phyloP scores from a whole-genome alignment of 2,113 vertebrate genomes.

The Hippocampus comes region DNA sequence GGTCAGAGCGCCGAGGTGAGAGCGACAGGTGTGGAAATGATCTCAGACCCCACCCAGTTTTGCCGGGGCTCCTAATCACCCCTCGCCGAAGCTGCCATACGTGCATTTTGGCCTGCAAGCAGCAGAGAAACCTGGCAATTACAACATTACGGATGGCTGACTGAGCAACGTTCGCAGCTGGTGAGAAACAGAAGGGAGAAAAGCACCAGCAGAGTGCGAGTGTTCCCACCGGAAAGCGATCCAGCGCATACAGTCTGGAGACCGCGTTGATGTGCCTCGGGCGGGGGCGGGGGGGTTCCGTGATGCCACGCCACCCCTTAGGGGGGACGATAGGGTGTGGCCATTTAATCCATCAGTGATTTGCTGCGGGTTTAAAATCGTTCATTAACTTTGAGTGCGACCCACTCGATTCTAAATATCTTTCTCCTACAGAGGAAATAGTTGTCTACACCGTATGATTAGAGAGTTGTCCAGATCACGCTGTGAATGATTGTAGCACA shows the following conservation, averaged over 20 bases:
- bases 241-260: conserved; percentile 44
- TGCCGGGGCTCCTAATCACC: conserved; percentile 37
- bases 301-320: not conserved
- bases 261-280: conserved; percentile 5
- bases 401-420: not conserved
- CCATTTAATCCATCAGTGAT: conserved; percentile 9
- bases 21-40: conserved; percentile 72
- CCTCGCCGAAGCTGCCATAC: conserved; percentile 49
- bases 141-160: conserved; percentile 70
- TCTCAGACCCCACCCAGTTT: conserved; percentile 46
- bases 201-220: conserved; percentile 34
- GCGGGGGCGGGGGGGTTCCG: not conserved
- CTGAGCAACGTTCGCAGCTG: conserved; percentile 65
- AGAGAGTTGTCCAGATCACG: too few species aligned
- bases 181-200: conserved; percentile 44
- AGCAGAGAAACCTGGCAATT: conserved; percentile 63
- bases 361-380: not conserved
- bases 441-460: too few species aligned
- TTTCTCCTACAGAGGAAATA: not conserved
- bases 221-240: conserved; percentile 67
- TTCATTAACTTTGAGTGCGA: not conserved
- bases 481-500: too few species aligned
- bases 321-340: not conserved
- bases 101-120: conserved; percentile 44
- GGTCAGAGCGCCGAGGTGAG: conserved; percentile 37